These are phyloP conservation scores for Stomatorhinus walkeri DNA, from an alignment of 2,797 vertebrate species.

Conservation along the genomic window DNA sequence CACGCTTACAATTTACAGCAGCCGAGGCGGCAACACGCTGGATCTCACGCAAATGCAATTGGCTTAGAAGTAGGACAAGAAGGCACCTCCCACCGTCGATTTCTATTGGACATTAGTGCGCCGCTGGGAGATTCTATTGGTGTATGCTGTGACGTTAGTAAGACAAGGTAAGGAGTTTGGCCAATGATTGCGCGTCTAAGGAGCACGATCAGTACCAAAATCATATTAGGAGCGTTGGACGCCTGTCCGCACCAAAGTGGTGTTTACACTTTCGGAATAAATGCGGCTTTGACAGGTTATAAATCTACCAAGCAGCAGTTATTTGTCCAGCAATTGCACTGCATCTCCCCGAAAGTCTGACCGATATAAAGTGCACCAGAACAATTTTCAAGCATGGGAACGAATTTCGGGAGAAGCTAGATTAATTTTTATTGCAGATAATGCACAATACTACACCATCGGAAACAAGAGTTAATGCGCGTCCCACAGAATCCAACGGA, in stretches of 20 bases:
- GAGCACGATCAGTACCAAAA: slow-evolving; percentile 33
- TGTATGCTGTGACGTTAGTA: slow-evolving; percentile 23
- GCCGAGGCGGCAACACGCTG: background rate
- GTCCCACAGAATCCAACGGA: slow-evolving; percentile 30
- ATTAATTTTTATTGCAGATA: slow-evolving; percentile 28
- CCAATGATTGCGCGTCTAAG: slow-evolving; percentile 28
- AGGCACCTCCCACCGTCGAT: slow-evolving; percentile 31
- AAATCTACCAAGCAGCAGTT: background rate
- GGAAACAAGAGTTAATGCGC: slow-evolving; percentile 30
- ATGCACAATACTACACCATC: slow-evolving; percentile 30
- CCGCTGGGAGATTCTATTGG: slow-evolving; percentile 21
- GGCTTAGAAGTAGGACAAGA: slow-evolving; percentile 43
- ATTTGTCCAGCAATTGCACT: background rate
- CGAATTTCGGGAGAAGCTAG: background rate
- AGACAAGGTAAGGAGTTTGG: slow-evolving; percentile 33
- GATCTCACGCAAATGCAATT: slow-evolving; percentile 37
- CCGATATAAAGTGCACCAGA: slow-evolving; percentile 3
- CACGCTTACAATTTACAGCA: background rate
- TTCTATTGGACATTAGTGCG: slow-evolving; percentile 31
- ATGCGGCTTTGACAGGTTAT: slow-evolving; percentile 5
- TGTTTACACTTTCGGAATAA: slow-evolving; percentile 21
- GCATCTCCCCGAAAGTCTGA: slow-evolving; percentile 3
- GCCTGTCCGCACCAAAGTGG: slow-evolving; percentile 28
- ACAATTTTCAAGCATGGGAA: background rate
- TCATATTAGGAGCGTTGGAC: slow-evolving; percentile 34